Percentiles rank a stretch among this genome's conserved stretches.
Conservation (phyloP, 2,888 invertebrate species). For the Drosophila meridionalis region DNA sequence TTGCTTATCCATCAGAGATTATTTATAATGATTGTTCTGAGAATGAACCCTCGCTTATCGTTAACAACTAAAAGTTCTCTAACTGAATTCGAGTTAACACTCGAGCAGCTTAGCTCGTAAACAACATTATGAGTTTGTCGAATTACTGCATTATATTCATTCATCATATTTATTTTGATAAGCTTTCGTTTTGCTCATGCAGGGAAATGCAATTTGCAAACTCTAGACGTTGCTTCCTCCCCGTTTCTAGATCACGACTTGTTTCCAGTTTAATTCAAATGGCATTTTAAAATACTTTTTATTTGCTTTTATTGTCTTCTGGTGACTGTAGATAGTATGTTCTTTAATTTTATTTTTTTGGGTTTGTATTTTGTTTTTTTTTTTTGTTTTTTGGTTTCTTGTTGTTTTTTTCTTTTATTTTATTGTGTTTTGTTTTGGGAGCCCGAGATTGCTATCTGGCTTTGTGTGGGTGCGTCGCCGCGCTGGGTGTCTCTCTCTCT, state of each 20-base stretch:
- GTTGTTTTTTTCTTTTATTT: not conserved
- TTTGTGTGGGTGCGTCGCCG: slow-evolving; percentile 27
- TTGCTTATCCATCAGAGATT: not conserved
- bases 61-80: not conserved
- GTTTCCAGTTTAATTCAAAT: slow-evolving; percentile 64
- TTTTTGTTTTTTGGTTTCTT: slow-evolving; percentile 1
- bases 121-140: not conserved
- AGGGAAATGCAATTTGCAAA: slow-evolving; percentile 1
- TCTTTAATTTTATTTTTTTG: slow-evolving; percentile 19
- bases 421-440: slow-evolving; percentile 15
- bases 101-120: not conserved
- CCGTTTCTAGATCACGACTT: not conserved
- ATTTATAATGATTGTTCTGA: not conserved
- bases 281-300: slow-evolving; percentile 66
- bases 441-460: slow-evolving; percentile 62
- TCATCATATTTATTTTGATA: not conserved
- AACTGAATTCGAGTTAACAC: too few relatives aligned
- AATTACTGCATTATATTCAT: not conserved
- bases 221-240: slow-evolving; percentile 10
- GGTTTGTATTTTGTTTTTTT: not conserved
- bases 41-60: not conserved
- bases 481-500: not conserved
- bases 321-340: slow-evolving; percentile 38
- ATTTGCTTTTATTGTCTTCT: slow-evolving; percentile 71
- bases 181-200: not conserved